These are phyloP conservation scores for Oceanodroma leucorhoa DNA, from an alignment of 2,797 vertebrate species.

Conservation along the genomic window DNA sequence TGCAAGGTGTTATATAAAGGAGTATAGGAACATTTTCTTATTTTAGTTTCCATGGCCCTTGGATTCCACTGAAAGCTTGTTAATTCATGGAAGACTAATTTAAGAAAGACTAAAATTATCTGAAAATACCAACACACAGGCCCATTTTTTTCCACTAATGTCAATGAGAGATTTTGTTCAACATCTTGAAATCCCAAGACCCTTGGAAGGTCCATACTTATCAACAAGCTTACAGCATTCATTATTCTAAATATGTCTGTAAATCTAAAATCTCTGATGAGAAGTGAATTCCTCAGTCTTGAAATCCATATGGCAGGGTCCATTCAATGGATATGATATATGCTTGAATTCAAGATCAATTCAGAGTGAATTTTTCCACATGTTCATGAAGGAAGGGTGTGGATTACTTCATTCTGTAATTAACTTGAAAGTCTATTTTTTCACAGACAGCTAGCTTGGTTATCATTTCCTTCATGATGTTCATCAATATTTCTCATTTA, in stretches of 20 bases:
- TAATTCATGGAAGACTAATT: neutral
- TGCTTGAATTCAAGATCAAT: neutral
- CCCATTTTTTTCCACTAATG: neutral
- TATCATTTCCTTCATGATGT: neutral
- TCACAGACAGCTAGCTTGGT: neutral
- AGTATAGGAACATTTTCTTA: neutral
- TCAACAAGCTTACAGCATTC: neutral
- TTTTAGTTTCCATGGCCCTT: neutral
- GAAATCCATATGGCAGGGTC: neutral
- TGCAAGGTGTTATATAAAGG: neutral
- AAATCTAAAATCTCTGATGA: neutral
- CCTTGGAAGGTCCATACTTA: neutral
- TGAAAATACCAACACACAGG: neutral
- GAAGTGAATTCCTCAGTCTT: neutral
- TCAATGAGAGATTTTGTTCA: neutral
- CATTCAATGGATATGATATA: neutral
- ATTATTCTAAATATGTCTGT: neutral
- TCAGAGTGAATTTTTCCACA: neutral
- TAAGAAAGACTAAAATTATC: neutral
- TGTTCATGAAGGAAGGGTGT: neutral
- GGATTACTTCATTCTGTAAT: neutral
- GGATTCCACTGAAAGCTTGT: neutral
- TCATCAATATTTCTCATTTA: neutral
- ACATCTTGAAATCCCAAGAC: neutral
- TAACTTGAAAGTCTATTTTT: neutral